phyloP scores from a whole-genome alignment of 2,797 vertebrate genomes.

The Miichthys miiuy region DNA sequence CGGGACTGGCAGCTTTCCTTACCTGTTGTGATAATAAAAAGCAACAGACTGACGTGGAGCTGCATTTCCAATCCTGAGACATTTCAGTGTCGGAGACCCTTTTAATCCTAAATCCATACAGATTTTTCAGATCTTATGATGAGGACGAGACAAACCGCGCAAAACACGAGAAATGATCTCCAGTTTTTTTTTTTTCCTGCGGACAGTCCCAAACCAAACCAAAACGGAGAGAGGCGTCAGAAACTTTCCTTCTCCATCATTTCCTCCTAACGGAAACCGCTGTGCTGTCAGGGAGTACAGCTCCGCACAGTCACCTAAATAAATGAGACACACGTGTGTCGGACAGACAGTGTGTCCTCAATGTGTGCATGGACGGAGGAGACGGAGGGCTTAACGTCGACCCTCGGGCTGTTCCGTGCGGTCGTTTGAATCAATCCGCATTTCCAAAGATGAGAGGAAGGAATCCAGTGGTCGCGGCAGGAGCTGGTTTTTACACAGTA shows the following conservation, averaged over 20 bases:
- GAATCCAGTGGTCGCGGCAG: constrained; percentile 40
- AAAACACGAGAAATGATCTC: neutral
- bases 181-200: constrained; percentile 24
- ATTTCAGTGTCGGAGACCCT: constrained; percentile 73
- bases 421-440: constrained; percentile 4
- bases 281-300: constrained; percentile 40
- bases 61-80: constrained; percentile 84
- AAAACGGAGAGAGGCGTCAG: constrained; percentile 55
- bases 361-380: neutral
- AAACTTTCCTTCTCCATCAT: constrained; percentile 72
- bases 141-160: neutral
- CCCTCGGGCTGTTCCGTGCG: constrained; percentile 28
- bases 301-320: constrained; percentile 8
- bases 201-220: constrained; percentile 18
- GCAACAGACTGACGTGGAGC: constrained; percentile 75
- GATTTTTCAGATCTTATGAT: constrained; percentile 2
- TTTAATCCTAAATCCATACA: constrained; percentile 70
- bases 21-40: constrained; percentile 82
- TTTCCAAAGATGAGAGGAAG: constrained; percentile 56
- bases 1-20: constrained; percentile 38
- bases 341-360: constrained; percentile 3
- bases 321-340: constrained; percentile 77
- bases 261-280: constrained; percentile 70
- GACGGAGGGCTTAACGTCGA: neutral
- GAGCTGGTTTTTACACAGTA: constrained; percentile 50